These are phyloP conservation scores for Volucella inflata DNA, from an alignment of 2,888 invertebrate species.

Conservation along the genomic window DNA sequence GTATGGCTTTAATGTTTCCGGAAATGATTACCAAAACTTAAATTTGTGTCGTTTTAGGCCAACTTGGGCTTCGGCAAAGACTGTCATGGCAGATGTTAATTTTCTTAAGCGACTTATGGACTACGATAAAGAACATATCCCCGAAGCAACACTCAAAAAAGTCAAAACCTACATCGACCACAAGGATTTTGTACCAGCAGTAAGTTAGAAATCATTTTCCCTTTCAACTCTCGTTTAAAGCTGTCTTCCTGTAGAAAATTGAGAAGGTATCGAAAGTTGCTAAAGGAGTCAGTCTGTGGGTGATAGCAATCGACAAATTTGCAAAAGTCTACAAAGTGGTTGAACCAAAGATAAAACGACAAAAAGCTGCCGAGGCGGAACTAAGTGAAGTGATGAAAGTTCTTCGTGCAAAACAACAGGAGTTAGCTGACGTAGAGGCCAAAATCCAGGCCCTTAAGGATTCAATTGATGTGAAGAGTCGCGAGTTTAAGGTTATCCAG, in stretches of 20 bases:
- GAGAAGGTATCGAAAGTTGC: slow-evolving; percentile 95
- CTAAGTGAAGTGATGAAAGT: slow-evolving; percentile 90
- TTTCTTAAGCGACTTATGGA: slow-evolving; percentile 92
- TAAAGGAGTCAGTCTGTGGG: slow-evolving; percentile 96
- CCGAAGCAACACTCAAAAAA: slow-evolving; percentile 90
- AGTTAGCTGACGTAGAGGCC: slow-evolving; percentile 92
- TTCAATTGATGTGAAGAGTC: slow-evolving; percentile 89
- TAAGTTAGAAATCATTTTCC: slow-evolving; percentile 77
- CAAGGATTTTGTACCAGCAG: slow-evolving; percentile 93
- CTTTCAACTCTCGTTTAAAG: neutral
- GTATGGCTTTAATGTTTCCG: slow-evolving; percentile 84
- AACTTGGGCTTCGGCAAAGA: slow-evolving; percentile 94
- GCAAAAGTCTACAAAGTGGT: slow-evolving; percentile 94
- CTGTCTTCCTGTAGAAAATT: slow-evolving; percentile 85
- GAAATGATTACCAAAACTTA: neutral
- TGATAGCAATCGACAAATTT: slow-evolving; percentile 94
- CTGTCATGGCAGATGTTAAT: slow-evolving; percentile 91
- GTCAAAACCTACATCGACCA: slow-evolving; percentile 92
- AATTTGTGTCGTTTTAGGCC: slow-evolving; percentile 85
- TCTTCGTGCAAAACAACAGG: slow-evolving; percentile 91
- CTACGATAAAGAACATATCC: slow-evolving; percentile 94
- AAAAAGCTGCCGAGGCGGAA: slow-evolving; percentile 91
- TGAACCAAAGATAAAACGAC: slow-evolving; percentile 92
- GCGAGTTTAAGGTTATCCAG: slow-evolving; percentile 90
- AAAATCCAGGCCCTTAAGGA: slow-evolving; percentile 85